Evolutionary conservation across 1,140 invertebrate species (phyloP).

Genomic region (Ips nitidus): DNA sequence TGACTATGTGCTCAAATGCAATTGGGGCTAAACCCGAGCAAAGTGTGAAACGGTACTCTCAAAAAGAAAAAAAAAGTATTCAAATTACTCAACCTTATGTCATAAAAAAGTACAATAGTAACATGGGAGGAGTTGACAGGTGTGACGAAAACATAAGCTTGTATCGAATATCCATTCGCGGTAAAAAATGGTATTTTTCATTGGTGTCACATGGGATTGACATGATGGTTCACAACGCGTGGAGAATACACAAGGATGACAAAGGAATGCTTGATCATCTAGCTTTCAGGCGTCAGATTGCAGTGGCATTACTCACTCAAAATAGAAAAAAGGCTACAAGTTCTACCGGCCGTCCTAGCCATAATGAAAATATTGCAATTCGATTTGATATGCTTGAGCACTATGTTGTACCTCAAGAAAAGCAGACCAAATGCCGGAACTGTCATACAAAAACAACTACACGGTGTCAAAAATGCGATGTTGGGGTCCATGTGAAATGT

Average conservation of each 20-base stretch:
- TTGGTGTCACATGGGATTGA: neutral
- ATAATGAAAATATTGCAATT: neutral
- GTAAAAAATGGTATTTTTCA: constrained; percentile 9
- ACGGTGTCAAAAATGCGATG: constrained; percentile 7
- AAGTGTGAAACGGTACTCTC: constrained; percentile 1
- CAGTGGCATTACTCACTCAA: neutral
- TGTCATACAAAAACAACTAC: constrained; percentile 8
- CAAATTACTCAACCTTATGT: neutral
- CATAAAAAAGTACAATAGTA: constrained; percentile 2
- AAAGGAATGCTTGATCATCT: neutral
- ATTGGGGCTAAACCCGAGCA: neutral
- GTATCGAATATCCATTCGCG: neutral
- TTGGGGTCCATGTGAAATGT: constrained; percentile 14
- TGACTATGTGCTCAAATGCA: neutral
- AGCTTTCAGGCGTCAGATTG: too few relatives aligned
- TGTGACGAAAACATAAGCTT: neutral
- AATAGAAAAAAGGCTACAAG: neutral
- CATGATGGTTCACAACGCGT: neutral
- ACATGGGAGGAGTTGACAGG: neutral
- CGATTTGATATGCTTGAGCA: neutral
- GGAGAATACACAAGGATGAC: neutral
- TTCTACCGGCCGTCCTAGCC: neutral
- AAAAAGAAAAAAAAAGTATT: constrained; percentile 6
- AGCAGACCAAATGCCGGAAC: constrained; percentile 1
- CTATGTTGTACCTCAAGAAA: neutral